Evolutionary conservation across 2,888 invertebrate genomes (phyloP).

Genomic region (Incurvaria masculella): DNA sequence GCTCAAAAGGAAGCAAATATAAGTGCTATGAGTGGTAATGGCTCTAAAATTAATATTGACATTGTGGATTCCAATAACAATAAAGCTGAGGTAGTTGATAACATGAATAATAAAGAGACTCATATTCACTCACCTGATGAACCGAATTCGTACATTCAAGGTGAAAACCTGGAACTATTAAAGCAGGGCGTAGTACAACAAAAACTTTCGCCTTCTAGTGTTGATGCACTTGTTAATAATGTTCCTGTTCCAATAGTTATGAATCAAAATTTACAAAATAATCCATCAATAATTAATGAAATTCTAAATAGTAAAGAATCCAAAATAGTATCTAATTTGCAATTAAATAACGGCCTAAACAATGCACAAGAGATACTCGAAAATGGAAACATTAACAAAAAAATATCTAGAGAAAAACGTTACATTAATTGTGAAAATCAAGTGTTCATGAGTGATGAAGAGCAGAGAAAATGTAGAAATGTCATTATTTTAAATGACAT

Average conservation of each 20-base stretch:
- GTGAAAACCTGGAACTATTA: constrained; percentile 26
- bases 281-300: constrained; percentile 7
- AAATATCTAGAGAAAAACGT: constrained; percentile 30
- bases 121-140: constrained; percentile 38
- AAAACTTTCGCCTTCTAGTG: constrained; percentile 11
- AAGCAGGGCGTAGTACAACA: constrained; percentile 18
- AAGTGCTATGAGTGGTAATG: too few species aligned
- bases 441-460: constrained; percentile 3
- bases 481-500: not conserved
- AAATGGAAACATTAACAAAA: constrained; percentile 5
- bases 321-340: constrained; percentile 12
- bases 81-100: not conserved
- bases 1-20: too few species aligned
- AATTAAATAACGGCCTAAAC: constrained; percentile 8
- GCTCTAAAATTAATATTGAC: too few species aligned
- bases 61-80: not conserved
- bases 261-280: constrained; percentile 18
- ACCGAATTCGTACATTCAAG: constrained; percentile 39
- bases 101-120: constrained; percentile 10
- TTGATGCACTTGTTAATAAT: constrained; percentile 17
- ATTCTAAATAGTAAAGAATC: constrained; percentile 9
- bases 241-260: constrained; percentile 30
- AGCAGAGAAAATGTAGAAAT: not conserved
- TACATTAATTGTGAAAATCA: constrained; percentile 35
- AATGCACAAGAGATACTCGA: not conserved